Percentiles rank a stretch among this genome's conserved stretches.
Evolutionary conservation across 2,113 vertebrate genomes (phyloP).

Genomic region (Mesitornis unicolor): DNA sequence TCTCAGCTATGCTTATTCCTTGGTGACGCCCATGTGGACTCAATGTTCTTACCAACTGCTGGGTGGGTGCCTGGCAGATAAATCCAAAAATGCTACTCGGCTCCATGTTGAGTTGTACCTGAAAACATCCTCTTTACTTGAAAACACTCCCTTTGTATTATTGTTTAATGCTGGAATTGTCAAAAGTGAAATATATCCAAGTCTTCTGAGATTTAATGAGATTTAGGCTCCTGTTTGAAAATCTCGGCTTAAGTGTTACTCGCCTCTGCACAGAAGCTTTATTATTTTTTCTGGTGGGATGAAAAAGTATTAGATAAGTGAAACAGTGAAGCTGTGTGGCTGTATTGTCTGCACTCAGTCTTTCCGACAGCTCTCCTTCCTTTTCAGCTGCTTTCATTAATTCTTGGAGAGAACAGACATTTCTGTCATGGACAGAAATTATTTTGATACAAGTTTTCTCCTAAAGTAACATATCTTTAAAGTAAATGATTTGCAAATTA

Average conservation of each 20-base stretch:
- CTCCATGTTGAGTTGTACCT: not conserved
- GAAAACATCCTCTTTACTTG: not conserved
- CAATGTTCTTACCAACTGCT: not conserved
- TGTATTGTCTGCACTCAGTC: not conserved
- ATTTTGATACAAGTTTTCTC: not conserved
- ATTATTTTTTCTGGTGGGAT: not conserved
- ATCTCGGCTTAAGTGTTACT: not conserved
- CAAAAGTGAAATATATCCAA: not conserved
- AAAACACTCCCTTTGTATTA: not conserved
- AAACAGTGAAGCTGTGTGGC: not conserved
- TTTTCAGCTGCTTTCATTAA: not conserved
- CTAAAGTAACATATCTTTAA: not conserved
- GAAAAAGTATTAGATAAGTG: not conserved
- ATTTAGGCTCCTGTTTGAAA: not conserved
- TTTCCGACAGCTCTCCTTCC: not conserved
- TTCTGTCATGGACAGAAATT: not conserved
- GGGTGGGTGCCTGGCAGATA: not conserved
- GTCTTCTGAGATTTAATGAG: not conserved
- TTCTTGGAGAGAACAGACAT: not conserved
- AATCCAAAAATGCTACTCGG: not conserved
- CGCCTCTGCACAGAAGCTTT: not conserved
- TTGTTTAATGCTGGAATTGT: not conserved
- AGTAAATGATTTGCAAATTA: not conserved
- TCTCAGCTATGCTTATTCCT: not conserved
- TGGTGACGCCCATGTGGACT: not conserved